A percentile compares a stretch with the other conserved stretches of the same genome.
These are phyloP conservation scores for Papilio xuthus DNA, from an alignment of 1,140 invertebrate genomes.

Conservation along the genomic window DNA sequence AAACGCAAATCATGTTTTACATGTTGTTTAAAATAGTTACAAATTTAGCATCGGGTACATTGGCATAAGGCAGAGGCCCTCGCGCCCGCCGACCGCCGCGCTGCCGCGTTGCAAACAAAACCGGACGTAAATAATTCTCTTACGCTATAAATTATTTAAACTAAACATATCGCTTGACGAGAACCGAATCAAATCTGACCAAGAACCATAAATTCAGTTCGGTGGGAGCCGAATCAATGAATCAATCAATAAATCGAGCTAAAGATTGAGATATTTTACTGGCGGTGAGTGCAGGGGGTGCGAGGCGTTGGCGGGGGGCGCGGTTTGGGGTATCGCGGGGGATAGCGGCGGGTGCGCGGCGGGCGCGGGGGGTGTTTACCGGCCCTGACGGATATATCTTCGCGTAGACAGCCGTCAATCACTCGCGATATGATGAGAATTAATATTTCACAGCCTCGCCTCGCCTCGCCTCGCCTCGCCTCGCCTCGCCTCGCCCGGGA, in stretches of 20 bases:
- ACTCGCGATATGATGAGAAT: conserved; percentile 76
- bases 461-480: background rate
- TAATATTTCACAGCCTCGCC: conserved; percentile 68
- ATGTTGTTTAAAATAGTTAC: conserved; percentile 1
- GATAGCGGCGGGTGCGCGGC: conserved; percentile 22
- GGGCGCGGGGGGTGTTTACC: conserved; percentile 54
- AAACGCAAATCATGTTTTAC: conserved; percentile 2
- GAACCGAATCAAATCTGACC: conserved; percentile 49
- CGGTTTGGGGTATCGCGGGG: conserved; percentile 12
- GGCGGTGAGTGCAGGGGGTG: conserved; percentile 36
- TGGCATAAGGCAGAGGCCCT: conserved; percentile 11
- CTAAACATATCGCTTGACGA: conserved; percentile 44
- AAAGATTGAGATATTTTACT: conserved; percentile 78
- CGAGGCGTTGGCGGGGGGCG: conserved; percentile 36
- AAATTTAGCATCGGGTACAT: background rate
- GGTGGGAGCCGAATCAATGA: conserved; percentile 59
- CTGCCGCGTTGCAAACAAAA: conserved; percentile 16
- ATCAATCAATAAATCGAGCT: conserved; percentile 77
- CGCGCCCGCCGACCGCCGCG: background rate
- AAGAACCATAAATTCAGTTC: conserved; percentile 48
- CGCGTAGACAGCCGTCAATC: conserved; percentile 79
- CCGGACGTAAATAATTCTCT: conserved; percentile 27
- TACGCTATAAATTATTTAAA: conserved; percentile 41
- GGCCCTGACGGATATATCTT: conserved; percentile 76
- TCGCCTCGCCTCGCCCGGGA: conserved; percentile 24